Evolutionary conservation across 2,888 invertebrate genomes (phyloP).

Genomic region (Agrotis clavis): DNA sequence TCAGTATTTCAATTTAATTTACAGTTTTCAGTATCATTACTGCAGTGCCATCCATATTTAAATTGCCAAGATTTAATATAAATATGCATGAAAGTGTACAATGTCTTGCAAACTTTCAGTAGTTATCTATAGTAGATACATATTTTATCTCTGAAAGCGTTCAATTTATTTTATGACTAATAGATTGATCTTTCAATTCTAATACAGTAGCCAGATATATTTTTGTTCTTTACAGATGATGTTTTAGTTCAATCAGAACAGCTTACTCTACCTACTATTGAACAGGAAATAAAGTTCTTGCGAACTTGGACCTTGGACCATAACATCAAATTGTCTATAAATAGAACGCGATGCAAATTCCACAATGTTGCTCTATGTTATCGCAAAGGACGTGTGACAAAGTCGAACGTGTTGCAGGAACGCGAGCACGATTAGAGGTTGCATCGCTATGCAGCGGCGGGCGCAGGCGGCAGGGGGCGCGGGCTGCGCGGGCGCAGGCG

Average conservation of each 20-base stretch:
- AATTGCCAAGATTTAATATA: neutral
- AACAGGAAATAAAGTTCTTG: neutral
- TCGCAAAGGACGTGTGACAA: constrained; percentile 57
- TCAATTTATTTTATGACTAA: constrained; percentile 32
- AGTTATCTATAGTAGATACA: neutral
- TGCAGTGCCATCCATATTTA: no score
- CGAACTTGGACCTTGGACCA: constrained; percentile 10
- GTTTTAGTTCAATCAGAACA: constrained; percentile 8
- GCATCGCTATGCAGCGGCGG: constrained; percentile 78
- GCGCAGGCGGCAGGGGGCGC: constrained; percentile 65
- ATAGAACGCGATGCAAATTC: constrained; percentile 50
- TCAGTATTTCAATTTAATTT: neutral
- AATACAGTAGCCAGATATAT: constrained; percentile 24
- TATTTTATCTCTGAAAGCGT: constrained; percentile 12
- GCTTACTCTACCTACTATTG: constrained; percentile 1
- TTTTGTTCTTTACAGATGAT: constrained; percentile 4
- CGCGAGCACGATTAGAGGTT: constrained; percentile 76
- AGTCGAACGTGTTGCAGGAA: constrained; percentile 70
- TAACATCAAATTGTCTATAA: constrained; percentile 36
- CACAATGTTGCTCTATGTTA: constrained; percentile 50
- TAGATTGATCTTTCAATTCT: constrained; percentile 17
- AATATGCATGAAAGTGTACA: neutral
- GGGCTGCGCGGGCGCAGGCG: constrained; percentile 62
- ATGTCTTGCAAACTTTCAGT: constrained; percentile 8
- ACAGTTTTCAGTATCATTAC: no score